These are phyloP conservation scores for Mungos mungo DNA, from an alignment of 2,113 vertebrate species.

Conservation along the genomic window DNA sequence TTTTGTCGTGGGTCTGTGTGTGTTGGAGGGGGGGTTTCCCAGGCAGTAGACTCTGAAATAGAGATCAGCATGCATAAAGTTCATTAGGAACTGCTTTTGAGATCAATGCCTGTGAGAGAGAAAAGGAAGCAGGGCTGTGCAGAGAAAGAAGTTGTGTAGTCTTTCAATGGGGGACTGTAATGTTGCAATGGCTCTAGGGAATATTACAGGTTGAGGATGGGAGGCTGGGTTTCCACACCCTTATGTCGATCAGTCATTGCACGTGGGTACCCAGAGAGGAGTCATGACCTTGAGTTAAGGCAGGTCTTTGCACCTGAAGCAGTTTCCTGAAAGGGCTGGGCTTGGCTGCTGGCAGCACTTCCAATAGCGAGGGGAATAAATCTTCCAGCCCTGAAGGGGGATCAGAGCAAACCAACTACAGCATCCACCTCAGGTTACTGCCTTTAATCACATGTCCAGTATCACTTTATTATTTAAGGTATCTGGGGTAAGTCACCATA, in stretches of 20 bases:
- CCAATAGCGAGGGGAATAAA: neutral
- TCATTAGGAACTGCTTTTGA: neutral
- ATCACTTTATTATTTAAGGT: neutral
- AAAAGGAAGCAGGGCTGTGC: neutral
- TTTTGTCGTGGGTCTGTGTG: neutral
- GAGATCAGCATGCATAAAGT: neutral
- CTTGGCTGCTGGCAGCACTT: neutral
- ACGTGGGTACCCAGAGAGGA: neutral
- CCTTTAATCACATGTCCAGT: neutral
- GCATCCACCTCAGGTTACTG: neutral
- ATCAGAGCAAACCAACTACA: neutral
- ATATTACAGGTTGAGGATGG: neutral
- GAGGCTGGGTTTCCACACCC: neutral
- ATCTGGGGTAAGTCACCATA: neutral
- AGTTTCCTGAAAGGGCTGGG: neutral
- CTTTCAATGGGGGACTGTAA: neutral
- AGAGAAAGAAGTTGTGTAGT: neutral
- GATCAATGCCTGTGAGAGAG: neutral
- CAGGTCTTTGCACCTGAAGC: neutral
- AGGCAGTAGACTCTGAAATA: neutral
- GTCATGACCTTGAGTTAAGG: neutral
- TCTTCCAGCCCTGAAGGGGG: neutral
- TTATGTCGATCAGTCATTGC: neutral
- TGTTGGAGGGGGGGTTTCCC: neutral
- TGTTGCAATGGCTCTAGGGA: neutral